Evolutionary conservation across 64 coral and sea anemone species (phyloP).

Genomic region (Stichodactyla mertensii): DNA sequence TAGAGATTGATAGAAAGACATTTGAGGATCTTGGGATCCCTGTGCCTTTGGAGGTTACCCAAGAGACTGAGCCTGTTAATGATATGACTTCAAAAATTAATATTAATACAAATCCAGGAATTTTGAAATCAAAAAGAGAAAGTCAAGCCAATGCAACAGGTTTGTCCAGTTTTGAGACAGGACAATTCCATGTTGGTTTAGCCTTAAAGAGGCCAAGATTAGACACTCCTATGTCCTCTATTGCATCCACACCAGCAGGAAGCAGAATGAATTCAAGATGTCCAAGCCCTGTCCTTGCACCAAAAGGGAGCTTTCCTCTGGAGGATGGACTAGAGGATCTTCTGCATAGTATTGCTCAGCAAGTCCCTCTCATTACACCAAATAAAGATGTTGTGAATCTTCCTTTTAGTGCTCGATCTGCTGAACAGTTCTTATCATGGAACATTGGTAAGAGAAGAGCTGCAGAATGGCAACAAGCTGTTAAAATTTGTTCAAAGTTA

Average conservation of each 20-base stretch:
- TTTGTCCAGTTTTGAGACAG: neutral
- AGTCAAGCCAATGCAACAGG: neutral
- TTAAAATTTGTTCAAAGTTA: slow-evolving; percentile 50
- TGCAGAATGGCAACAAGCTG: slow-evolving; percentile 77
- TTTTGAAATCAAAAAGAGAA: neutral
- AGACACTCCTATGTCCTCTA: slow-evolving; percentile 44
- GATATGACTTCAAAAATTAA: neutral
- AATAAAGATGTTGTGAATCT: slow-evolving; percentile 34
- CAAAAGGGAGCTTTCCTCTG: neutral
- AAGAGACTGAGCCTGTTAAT: neutral
- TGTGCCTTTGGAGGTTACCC: neutral
- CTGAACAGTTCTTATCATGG: slow-evolving; percentile 67
- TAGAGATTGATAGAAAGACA: slow-evolving; percentile 83
- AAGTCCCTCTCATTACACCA: slow-evolving; percentile 50
- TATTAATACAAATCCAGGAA: neutral
- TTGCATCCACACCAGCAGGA: slow-evolving; percentile 36
- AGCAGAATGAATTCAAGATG: slow-evolving; percentile 53
- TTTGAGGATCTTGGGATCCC: slow-evolving; percentile 47
- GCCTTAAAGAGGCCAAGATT: slow-evolving; percentile 49
- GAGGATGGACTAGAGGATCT: neutral
- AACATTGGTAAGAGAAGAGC: slow-evolving; percentile 81
- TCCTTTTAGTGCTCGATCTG: slow-evolving; percentile 54
- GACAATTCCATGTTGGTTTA: neutral
- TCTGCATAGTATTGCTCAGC: neutral
- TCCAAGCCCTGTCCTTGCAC: slow-evolving; percentile 45